phyloP scores from a whole-genome alignment of 2,113 vertebrate genomes.

The Thomomys bottae region DNA sequence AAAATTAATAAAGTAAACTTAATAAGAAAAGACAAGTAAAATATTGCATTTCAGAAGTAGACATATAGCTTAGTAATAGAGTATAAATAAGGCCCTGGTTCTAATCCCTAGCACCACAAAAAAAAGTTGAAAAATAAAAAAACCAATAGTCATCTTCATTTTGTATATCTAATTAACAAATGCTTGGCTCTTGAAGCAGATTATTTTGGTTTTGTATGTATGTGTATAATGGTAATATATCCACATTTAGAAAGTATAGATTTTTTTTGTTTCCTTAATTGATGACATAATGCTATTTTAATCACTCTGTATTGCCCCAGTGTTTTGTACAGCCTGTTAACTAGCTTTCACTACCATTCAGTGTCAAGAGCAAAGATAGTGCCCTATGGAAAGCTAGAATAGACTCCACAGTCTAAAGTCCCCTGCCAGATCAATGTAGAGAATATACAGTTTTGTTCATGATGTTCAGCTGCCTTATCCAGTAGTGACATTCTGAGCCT shows the following conservation, averaged over 20 bases:
- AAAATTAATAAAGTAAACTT: too few species aligned
- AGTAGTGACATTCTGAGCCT: not conserved
- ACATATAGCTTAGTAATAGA: not conserved
- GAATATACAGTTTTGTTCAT: not conserved
- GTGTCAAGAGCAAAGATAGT: not conserved
- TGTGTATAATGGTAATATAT: not conserved
- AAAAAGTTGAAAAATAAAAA: not conserved
- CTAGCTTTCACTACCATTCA: not conserved
- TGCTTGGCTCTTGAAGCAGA: not conserved
- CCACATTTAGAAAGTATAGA: not conserved
- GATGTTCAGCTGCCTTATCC: not conserved
- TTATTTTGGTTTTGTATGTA: too few species aligned
- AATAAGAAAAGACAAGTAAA: not conserved
- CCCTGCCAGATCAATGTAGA: not conserved
- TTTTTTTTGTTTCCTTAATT: slow-evolving; percentile 1
- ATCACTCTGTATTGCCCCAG: not conserved
- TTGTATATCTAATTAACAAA: slow-evolving; percentile 11
- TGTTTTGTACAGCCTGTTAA: not conserved
- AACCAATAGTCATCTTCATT: not conserved
- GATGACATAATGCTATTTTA: not conserved
- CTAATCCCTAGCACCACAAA: not conserved
- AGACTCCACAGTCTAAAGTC: not conserved
- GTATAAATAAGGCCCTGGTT: too few species aligned
- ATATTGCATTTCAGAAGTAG: not conserved
- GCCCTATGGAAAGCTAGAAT: not conserved